Base-by-base conservation (phyloP, 2,888 invertebrate species). In the Agrotis exclamationis region DNA sequence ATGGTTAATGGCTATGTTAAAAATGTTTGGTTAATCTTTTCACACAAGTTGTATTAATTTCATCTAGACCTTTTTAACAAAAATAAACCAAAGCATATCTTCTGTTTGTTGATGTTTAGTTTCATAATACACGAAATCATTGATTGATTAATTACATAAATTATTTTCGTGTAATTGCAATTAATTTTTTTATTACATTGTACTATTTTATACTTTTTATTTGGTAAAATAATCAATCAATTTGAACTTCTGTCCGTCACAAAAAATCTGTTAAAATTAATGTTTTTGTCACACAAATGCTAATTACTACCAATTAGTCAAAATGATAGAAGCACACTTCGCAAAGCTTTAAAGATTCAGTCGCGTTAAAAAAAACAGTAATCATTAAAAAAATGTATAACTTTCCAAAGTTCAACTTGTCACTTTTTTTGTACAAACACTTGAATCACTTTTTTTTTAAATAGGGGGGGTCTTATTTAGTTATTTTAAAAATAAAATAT, bases 271-370 rank as follows among this genome's bases (percentile, higher is more conserved):
- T 22, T 45, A 16, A n/a, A 64, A 57, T 50, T 50, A 50, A 11
- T 33, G 1, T 56, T 22, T 47, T 62, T 51, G 14, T 24, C 18
- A 74, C 51, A 53, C 1, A 20, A 74, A 47, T 24, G 22, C 14
- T 16, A 22, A 33, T 28, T n/a, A 58, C 44, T 33, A 45, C 14
- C 24, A 53, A 53, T 53, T 20, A 13, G 11, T 56, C n/a, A 48
- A 47, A 48, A 57, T 44, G 53, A 53, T 14, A 22, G 14, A 70
- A 45, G 20, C 48, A 74, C 54, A 80, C 63, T 79, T 80, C 80
- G 80, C 80, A 83, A 69, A 75, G 80, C 80, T 74, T 28, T 28
- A 65, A 64, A 58, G n/a, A 66, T 60, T 76, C 83, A 85, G 69
- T 83, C 85, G 83, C 83, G 53, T 45, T 48, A 45, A 28, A 39